Percentiles rank a stretch among this genome's conserved stretches.
phyloP scores from a whole-genome alignment of 2,888 invertebrate species.

The Lymantria dispar region DNA sequence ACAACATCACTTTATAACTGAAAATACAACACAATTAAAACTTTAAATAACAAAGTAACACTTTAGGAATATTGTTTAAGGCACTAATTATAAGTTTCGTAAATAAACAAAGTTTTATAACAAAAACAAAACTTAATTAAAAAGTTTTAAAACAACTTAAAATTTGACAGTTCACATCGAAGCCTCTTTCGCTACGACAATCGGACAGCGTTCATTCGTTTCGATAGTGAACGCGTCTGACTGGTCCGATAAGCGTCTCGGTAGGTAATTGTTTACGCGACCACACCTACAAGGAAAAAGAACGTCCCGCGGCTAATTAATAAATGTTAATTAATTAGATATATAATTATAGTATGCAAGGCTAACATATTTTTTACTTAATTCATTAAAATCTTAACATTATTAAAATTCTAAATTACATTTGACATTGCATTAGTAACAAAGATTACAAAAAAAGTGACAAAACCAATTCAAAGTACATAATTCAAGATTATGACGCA shows the following conservation, averaged over 20 bases:
- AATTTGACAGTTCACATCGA: constrained; percentile 44
- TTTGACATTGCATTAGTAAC: no score
- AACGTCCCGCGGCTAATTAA: no score
- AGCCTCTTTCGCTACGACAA: constrained; percentile 30
- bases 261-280: no score
- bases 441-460: no score
- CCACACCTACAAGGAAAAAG: no score
- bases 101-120: constrained; percentile 36
- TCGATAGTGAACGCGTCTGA: constrained; percentile 22
- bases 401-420: no score
- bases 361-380: no score
- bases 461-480: no score
- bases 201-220: constrained; percentile 24
- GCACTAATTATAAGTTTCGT: constrained; percentile 33
- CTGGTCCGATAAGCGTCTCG: constrained; percentile 20
- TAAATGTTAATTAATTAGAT: no score
- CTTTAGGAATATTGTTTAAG: constrained; percentile 19
- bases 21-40: constrained; percentile 19
- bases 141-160: constrained; percentile 35
- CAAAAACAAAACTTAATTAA: constrained; percentile 37
- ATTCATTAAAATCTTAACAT: no score
- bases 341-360: no score
- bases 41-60: constrained; percentile 22
- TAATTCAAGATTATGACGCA: no score
- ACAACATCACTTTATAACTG: constrained; percentile 31